These are phyloP conservation scores for Serranus cabrilla DNA, from an alignment of 2,797 vertebrate genomes.

Conservation along the genomic window DNA sequence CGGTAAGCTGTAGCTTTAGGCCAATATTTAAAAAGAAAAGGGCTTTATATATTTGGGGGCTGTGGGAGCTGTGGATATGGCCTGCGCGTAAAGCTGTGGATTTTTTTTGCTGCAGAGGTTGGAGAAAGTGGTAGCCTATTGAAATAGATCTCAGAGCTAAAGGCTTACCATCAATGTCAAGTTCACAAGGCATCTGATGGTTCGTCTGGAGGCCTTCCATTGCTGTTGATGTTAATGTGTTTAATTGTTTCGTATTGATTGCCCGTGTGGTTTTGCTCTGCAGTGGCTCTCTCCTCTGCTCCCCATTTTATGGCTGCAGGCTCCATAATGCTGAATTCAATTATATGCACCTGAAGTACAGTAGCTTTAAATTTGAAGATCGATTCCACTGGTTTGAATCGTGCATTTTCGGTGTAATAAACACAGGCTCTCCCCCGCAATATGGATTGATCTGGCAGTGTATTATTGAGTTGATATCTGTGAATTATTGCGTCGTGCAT, in stretches of 20 bases:
- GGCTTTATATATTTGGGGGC: conserved; percentile 73
- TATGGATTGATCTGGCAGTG: conserved; percentile 62
- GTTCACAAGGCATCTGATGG: conserved; percentile 82
- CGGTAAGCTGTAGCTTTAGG: conserved; percentile 79
- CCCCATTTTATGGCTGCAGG: conserved; percentile 79
- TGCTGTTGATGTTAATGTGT: conserved; percentile 86
- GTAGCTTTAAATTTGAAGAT: conserved; percentile 81
- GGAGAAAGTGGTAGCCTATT: conserved; percentile 81
- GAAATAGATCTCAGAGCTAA: conserved; percentile 76
- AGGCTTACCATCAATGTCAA: conserved; percentile 82
- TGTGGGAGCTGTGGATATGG: conserved; percentile 71
- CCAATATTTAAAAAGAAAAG: conserved; percentile 81
- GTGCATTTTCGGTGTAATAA: conserved; percentile 77
- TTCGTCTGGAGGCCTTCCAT: conserved; percentile 74
- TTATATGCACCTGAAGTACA: conserved; percentile 84
- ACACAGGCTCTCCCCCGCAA: conserved; percentile 27
- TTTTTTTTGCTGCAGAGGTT: conserved; percentile 70
- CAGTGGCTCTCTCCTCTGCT: conserved; percentile 60
- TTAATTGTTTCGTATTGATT: conserved; percentile 89
- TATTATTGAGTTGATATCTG: conserved; percentile 70
- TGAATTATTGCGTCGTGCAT: conserved; percentile 61
- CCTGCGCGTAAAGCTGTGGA: conserved; percentile 75
- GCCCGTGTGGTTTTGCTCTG: conserved; percentile 78
- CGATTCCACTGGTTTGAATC: conserved; percentile 78
- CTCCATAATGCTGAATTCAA: conserved; percentile 84